These are phyloP conservation scores for Dasypolia templi DNA, from an alignment of 2,888 invertebrate species.

Conservation along the genomic window DNA sequence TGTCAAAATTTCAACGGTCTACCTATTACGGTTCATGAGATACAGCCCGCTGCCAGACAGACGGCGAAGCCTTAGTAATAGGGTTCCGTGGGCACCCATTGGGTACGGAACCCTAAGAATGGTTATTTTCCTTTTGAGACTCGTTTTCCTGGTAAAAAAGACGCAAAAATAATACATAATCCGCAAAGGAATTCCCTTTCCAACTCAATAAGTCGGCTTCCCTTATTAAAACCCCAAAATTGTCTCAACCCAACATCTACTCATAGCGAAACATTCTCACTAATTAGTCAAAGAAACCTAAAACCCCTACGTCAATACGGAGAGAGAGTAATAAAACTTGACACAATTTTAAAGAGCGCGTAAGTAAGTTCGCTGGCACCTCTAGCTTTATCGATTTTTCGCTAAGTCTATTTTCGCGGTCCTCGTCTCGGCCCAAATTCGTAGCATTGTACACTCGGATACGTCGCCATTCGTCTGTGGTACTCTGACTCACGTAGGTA, in stretches of 20 bases:
- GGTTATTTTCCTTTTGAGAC: too few species aligned
- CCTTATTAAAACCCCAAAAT: not conserved
- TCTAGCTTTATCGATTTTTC: constrained; percentile 80
- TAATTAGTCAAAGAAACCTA: constrained; percentile 59
- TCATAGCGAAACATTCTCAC: constrained; percentile 22
- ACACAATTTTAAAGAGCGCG: constrained; percentile 81
- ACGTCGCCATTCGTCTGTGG: constrained; percentile 54
- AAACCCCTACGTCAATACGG: constrained; percentile 54
- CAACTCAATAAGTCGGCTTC: constrained; percentile 7
- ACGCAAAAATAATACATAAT: not conserved
- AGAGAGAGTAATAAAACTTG: constrained; percentile 77
- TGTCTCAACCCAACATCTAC: not conserved
- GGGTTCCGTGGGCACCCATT: too few species aligned
- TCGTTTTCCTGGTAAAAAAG: not conserved
- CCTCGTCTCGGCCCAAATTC: constrained; percentile 77
- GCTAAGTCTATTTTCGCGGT: constrained; percentile 82
- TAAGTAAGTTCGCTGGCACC: constrained; percentile 71
- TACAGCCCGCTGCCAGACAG: too few species aligned
- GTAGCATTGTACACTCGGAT: constrained; percentile 73
- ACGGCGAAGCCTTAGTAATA: too few species aligned
- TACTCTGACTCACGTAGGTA: constrained; percentile 46
- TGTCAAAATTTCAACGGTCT: too few species aligned
- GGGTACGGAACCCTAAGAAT: too few species aligned
- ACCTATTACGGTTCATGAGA: too few species aligned
- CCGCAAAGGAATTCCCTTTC: not conserved